Percentiles rank a stretch among this genome's conserved stretches.
These are phyloP conservation scores for Parnassius apollo DNA, from an alignment of 2,888 invertebrate genomes.

Conservation along the genomic window DNA sequence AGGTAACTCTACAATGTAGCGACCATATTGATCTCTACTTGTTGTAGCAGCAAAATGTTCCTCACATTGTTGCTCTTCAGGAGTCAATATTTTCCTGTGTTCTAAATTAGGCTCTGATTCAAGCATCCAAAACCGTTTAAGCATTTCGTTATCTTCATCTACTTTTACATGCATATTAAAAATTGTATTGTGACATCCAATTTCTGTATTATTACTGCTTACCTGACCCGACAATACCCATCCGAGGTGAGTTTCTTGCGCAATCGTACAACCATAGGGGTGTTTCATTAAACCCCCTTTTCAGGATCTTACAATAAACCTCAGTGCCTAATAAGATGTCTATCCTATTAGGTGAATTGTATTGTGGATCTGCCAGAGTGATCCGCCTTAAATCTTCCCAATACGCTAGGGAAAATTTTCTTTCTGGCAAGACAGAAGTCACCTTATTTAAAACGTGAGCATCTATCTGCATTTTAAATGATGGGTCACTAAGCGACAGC, in stretches of 20 bases:
- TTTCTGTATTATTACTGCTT: background rate
- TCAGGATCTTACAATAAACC: background rate
- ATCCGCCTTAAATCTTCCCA: too few relatives aligned
- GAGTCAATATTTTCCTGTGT: background rate
- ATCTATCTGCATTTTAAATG: too few relatives aligned
- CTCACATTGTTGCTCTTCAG: background rate
- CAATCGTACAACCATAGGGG: background rate
- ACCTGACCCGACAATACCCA: slow-evolving; percentile 3
- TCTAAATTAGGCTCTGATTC: background rate
- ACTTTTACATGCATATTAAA: background rate
- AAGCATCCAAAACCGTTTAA: background rate
- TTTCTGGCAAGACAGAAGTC: too few relatives aligned
- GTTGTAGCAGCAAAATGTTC: too few relatives aligned
- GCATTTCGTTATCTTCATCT: background rate
- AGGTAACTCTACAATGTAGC: background rate
- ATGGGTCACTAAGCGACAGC: background rate
- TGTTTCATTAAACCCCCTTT: background rate
- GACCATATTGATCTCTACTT: background rate
- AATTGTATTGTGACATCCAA: background rate
- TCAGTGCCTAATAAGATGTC: background rate
- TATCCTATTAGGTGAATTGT: background rate
- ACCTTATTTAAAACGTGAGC: too few relatives aligned
- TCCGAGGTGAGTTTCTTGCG: background rate
- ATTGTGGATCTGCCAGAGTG: too few relatives aligned
- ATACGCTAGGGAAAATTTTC: too few relatives aligned